Evolutionary conservation across 2,888 invertebrate species (phyloP), one percentile per base, ranked within the genome.

Genomic region (Timema cristinae): DNA sequence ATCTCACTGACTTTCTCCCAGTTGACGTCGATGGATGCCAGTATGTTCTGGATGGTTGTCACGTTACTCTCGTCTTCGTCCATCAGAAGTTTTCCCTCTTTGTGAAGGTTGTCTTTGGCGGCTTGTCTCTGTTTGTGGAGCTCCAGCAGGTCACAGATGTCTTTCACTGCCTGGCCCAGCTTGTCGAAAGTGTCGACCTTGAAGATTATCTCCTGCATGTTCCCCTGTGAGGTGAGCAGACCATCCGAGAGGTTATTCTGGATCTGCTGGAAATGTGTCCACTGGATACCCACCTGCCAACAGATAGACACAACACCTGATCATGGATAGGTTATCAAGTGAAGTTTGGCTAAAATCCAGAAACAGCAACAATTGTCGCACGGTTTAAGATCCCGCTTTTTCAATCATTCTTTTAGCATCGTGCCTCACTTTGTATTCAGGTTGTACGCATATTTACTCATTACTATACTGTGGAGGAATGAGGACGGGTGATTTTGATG

Each of bases 51-150:
- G 73, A 95, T 90, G 0, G 89, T 87, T 0, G 91, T 89, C 82
- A 92, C 90, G 76, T 92, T 92, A 69, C 89, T 87, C 78, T 92
- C 90, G 82, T 96, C 91, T 83, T 92, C 90, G 79, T 91, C 89
- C 89, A 94, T 89, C 75, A 94, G 82, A 77, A 90, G 86, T 71
- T 91, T 85, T 0, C 93, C 94, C 83, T 93, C 91, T 78, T 90
- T 89, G 77, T 91, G 88, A n/a, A 95, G 84, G 76, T 89, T 88
- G 75, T 91, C 89, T 78, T 91, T 90, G 0, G 90, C 83, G 7
- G 73, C 73, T 72, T 76, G 70, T 66, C 73, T 70, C 32, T 76
- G 59, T 13, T 87, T 86, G 77, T 86, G 86, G n/a, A 80, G 80
- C 63, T 85, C 83, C 48, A 85, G 79, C 16, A 88, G 78, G 48